Base-by-base conservation (phyloP, 2,797 vertebrate species). In the Siniperca scherzeri region DNA sequence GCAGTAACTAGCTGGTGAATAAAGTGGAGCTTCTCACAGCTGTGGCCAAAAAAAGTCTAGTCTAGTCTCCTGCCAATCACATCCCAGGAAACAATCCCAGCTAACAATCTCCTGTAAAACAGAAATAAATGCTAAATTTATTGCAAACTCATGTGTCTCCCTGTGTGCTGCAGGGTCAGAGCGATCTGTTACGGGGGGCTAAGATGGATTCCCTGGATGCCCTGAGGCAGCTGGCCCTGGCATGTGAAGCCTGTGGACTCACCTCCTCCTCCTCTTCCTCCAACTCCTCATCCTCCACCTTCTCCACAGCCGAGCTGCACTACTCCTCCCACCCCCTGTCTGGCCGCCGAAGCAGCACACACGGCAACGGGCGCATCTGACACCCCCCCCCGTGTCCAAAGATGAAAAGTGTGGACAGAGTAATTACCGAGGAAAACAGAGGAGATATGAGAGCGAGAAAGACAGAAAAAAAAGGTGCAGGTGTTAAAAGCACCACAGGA, bases 221-320 rank as follows among this genome's bases (percentile, higher is more conserved):
- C 81, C 96, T 99, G 95, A 96, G 98, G 92, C 98, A 99, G 95
- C 96, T 99, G 90, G 97, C 98, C 56, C 94, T 98, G 94, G 98
- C 98, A 0, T 99, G 97, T 60, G 95, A 98, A 88, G 97, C 97
- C 0, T 98, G 97, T 0, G 97, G 98, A 78, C 96, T 99, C 93
- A 96, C 96, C 82, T 70, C 94, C 68, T 81, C 88, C 81, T 89
- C 91, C 59, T 71, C 95, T 75, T 53, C 95, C 59, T 89, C 91
- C 82, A 87, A 84, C 84, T 77, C 84, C 91, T 94, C 96, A 44
- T 71, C 94, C 67, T 90, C 92, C 62, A 64, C 78, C 53, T 91
- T 91, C 84, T 89, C 93, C 65, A 68, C 86, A 0, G 91, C 91
- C 0, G 95, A 96, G 77, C 92, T 94, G 33, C 95, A 95, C 80